phyloP scores from a whole-genome alignment of 2,888 invertebrate species.

The Leptinotarsa haldemani region DNA sequence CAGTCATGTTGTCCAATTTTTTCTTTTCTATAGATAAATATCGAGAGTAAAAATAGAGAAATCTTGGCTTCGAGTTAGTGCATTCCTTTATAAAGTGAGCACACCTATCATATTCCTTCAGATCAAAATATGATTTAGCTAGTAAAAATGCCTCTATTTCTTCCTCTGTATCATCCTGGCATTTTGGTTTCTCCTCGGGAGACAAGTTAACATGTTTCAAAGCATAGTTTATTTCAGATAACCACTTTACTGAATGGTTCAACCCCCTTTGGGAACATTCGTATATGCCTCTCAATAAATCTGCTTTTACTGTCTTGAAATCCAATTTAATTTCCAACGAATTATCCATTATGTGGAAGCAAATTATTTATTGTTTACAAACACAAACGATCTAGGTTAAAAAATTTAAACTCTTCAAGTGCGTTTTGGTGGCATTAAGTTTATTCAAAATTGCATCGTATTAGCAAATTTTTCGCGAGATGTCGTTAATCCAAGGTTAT shows the following conservation, averaged over 20 bases:
- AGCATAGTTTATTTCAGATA: conserved; percentile 86
- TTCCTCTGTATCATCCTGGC: conserved; percentile 68
- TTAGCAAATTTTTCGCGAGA: too few species aligned
- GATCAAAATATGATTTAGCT: conserved; percentile 90
- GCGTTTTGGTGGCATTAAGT: too few species aligned
- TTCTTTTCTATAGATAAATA: conserved; percentile 93
- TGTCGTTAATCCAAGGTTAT: too few species aligned
- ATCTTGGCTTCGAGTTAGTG: conserved; percentile 77
- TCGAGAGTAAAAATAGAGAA: conserved; percentile 86
- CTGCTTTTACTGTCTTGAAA: conserved; percentile 73
- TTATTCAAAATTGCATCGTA: too few species aligned
- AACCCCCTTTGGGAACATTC: conserved; percentile 86
- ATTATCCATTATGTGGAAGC: conserved; percentile 31
- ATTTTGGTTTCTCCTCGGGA: conserved; percentile 67
- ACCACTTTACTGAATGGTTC: conserved; percentile 86
- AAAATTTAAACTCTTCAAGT: neutral
- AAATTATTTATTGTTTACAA: neutral
- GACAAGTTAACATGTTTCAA: conserved; percentile 75
- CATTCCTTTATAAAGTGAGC: conserved; percentile 83
- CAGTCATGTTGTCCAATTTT: conserved; percentile 83
- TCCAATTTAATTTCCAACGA: conserved; percentile 63
- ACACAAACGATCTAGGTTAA: neutral
- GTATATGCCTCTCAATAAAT: conserved; percentile 73
- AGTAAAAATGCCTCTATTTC: conserved; percentile 81
- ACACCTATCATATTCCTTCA: conserved; percentile 90